Conservation (phyloP, 2,797 vertebrate genomes). For the Ispidina lecontei region DNA sequence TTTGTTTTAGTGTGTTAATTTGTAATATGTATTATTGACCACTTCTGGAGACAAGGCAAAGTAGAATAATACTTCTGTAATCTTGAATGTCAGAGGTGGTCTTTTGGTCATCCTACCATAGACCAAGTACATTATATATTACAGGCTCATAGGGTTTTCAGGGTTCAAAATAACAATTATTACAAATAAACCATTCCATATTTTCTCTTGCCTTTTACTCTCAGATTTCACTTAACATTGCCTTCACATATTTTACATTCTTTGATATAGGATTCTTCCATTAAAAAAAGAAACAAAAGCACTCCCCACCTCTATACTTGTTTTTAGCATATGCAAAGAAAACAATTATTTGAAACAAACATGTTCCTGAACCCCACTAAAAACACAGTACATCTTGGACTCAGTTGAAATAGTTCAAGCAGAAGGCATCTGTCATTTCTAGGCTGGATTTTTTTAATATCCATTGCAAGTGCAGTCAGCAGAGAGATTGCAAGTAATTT, state of each 20-base stretch:
- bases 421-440: not conserved
- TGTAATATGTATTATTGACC: not conserved
- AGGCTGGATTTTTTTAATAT: not conserved
- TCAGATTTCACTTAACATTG: not conserved
- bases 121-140: not conserved
- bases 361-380: not conserved
- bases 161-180: not conserved
- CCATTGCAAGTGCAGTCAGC: not conserved
- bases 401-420: not conserved
- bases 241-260: not conserved
- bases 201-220: not conserved
- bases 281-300: not conserved
- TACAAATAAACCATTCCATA: not conserved
- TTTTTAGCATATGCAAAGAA: not conserved
- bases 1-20: not conserved
- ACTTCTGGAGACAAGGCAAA: not conserved
- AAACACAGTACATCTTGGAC: not conserved
- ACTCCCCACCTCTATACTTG: not conserved
- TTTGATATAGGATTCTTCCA: not conserved
- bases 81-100: not conserved
- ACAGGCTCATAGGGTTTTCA: not conserved
- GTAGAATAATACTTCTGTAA: not conserved
- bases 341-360: not conserved
- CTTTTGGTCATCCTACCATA: not conserved
- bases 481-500: not conserved